Conservation (phyloP, 2,797 vertebrate species). For the Hoplostethus atlanticus region DNA sequence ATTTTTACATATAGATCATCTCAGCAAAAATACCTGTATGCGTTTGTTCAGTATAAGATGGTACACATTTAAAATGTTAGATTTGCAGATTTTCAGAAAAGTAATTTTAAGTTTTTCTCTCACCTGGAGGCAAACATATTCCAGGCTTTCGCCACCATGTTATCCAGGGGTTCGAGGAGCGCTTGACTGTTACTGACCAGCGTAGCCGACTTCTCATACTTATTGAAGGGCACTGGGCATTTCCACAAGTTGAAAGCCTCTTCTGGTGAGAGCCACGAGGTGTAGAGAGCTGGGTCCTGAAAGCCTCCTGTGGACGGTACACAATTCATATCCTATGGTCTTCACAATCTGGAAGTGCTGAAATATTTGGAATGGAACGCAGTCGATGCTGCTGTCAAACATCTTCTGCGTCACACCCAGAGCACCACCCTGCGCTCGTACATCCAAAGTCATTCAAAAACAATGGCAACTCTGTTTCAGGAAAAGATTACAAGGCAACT, state of each 20-base stretch:
- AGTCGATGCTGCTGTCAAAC: background rate
- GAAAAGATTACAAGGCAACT: too few species aligned
- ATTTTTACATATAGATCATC: too few species aligned
- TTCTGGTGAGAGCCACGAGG: constrained; percentile 88
- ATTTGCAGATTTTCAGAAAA: background rate
- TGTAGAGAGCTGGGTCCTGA: constrained; percentile 89
- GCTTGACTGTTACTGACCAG: constrained; percentile 96
- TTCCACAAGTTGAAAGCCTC: constrained; percentile 89
- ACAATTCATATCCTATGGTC: background rate
- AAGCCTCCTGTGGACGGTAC: constrained; percentile 84
- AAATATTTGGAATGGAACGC: background rate
- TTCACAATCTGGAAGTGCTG: background rate
- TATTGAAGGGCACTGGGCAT: constrained; percentile 90
- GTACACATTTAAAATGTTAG: background rate
- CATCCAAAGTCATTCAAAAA: background rate
- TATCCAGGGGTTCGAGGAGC: constrained; percentile 90
- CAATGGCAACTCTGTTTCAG: too few species aligned
- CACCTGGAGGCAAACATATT: constrained; percentile 99
- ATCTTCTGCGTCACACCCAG: background rate
- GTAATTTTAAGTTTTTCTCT: constrained; percentile 55
- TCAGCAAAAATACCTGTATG: background rate
- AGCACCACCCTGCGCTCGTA: constrained; percentile 1
- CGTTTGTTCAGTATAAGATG: too few species aligned
- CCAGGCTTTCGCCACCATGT: constrained; percentile 94
- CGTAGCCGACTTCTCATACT: constrained; percentile 93